Base-by-base conservation (phyloP, 2,888 invertebrate species). In the Melipona beecheii region DNA sequence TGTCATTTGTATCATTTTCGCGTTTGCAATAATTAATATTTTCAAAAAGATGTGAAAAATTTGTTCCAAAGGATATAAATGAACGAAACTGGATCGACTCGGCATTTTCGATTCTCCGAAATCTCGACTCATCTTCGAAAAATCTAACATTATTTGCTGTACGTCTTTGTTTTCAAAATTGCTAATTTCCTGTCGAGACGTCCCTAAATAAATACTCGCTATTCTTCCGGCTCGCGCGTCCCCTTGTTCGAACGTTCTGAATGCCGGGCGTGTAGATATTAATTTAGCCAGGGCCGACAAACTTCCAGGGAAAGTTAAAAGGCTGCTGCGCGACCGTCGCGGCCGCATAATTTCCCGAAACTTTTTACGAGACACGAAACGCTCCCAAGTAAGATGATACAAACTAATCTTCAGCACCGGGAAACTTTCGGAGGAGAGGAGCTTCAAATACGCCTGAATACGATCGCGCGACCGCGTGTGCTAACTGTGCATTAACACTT, bases 231-330 rank as follows among this genome's bases (percentile, higher is more conserved):
- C 21, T 64, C 64, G 13, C 64, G 31, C 21, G 36, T 31, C 54
- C 19, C 31, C 31, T 31, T 4, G 31, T 31, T 27, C 69, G 24
- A 11, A n/a, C 66, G 21, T 69, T 83, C 58, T 36, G 24, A 84
- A 84, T 71, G 78, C 78, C 50, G 56, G 27, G 66, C 70, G 78
- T 78, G 84, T 84, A 84, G 74, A 84, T 84, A 84, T 84, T 84
- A 84, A 84, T 84, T 84, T 84, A 83, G 74, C 82, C 73, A 4
- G 24, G 43, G 27, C 21, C 50, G 17, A 52, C 24, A 60, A 75
- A 65, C 62, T 77, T 83, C 43, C 60, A 13, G 31, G 68, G 64
- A 65, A 83, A 73, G 72, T 84, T 74, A 83, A 75, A 74, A 62
- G 84, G 78, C 75, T 49, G 75, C 73, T 75, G 56, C 78, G 77